Evolutionary conservation across 2,113 vertebrate genomes (phyloP), one percentile per base, ranked within the genome.

Genomic region (Peromyscus leucopus): DNA sequence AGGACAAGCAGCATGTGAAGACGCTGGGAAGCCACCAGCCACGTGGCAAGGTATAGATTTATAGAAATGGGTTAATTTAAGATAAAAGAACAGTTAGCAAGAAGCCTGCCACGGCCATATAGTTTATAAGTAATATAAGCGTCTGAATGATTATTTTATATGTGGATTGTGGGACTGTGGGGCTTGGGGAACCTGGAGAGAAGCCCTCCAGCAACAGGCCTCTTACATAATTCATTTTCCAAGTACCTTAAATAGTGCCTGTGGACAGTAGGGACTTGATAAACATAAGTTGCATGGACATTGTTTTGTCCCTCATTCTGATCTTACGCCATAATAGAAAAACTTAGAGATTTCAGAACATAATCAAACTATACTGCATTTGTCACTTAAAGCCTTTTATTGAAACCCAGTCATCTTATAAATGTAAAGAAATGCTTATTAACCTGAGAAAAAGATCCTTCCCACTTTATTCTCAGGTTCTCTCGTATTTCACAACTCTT

Each of bases 401-500:
- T 85, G 69, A 87, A 2, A 92, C 48, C 21, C 57, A 22, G 75
- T 36, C 67, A 89, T 69, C 78, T 82, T 93, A 59, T 28, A 89
- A 93, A 55, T 91, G 48, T 89, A 97, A 79, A 78, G 51, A 72
- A 86, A 57, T 39, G 8, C 59, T 39, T 71, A 21, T 0, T n/a
- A n/a, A 2, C 36, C 13, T 3, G 11, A 94, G 28, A 12, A 87
- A 51, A 89, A 87, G 24, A 10, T 5, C 16, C 6, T 93, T 84
- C 10, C 21, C 8, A 13, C 16, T 93, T 71, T 90, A 31, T 92
- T 88, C 17, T 22, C 21, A 48, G 15, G 63, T 7, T 71, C 48
- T 90, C 80, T 89, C 22, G 28, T 78, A 48, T 94, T 83, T 90
- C 48, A 67, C 46, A 88, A 85, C 95, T 95, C 95, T 15, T 22